phyloP scores from a whole-genome alignment of 92 coral and sea anemone species.

The Pocillopora grandis region DNA sequence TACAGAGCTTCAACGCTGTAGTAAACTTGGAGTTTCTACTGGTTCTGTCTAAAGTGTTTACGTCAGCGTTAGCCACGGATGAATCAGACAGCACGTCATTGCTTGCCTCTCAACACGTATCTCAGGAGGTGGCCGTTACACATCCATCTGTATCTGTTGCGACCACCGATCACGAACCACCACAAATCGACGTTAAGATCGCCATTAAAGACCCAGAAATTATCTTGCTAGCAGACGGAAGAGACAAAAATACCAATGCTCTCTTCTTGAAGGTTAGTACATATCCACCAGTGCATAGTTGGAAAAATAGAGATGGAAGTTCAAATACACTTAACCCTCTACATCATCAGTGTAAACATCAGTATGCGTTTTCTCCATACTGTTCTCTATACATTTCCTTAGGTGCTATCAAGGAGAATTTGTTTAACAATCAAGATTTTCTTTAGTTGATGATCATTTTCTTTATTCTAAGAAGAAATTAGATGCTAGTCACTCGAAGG shows the following conservation, averaged over 20 bases:
- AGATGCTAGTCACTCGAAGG: no score
- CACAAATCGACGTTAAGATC: slow-evolving; percentile 65
- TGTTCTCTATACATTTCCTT: no score
- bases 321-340: no score
- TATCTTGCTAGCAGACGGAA: slow-evolving; percentile 92
- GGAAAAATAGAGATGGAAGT: background rate
- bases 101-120: slow-evolving; percentile 22
- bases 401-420: no score
- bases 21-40: slow-evolving; percentile 83
- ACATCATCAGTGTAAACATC: no score
- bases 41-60: slow-evolving; percentile 82
- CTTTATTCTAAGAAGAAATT: no score
- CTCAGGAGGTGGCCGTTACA: slow-evolving; percentile 41
- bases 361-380: no score
- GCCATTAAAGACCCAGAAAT: slow-evolving; percentile 88
- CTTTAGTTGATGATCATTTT: no score
- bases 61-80: slow-evolving; percentile 65
- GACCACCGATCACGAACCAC: slow-evolving; percentile 61
- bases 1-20: slow-evolving; percentile 72
- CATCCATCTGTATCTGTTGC: slow-evolving; percentile 28
- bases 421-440: no score
- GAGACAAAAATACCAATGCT: slow-evolving; percentile 87
- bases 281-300: background rate
- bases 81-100: slow-evolving; percentile 42
- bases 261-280: slow-evolving; percentile 78